Percentiles rank a stretch among this genome's conserved stretches.
Conservation (phyloP, 35 echinoderm and acorn worm species). For the Eucidaris tribuloides region DNA sequence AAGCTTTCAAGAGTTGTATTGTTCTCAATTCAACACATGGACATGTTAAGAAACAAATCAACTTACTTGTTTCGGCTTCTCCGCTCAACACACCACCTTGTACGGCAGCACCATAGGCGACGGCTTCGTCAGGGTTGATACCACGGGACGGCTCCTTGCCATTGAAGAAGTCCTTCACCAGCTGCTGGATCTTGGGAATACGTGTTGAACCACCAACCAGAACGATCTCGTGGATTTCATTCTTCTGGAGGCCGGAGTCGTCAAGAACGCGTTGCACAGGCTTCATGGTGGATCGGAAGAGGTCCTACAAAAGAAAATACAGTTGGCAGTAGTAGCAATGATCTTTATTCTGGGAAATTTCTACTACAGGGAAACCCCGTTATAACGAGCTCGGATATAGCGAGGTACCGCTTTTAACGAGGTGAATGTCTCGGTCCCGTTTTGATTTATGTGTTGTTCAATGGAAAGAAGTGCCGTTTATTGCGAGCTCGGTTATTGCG, state of each 20-base stretch:
- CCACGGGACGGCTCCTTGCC: conserved; percentile 83
- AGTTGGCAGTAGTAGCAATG: too few species aligned
- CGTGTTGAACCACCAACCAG: conserved; percentile 95
- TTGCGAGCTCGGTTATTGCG: too few species aligned
- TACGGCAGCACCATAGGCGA: conserved; percentile 95
- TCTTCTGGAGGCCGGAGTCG: conserved; percentile 76
- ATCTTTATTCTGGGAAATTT: too few species aligned
- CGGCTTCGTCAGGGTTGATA: conserved; percentile 97
- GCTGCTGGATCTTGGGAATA: conserved; percentile 82
- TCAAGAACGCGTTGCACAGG: conserved; percentile 83
- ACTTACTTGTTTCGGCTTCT: conserved; percentile 87
- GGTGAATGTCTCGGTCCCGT: too few species aligned
- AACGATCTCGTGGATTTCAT: conserved; percentile 87
- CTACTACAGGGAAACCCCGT: too few species aligned
- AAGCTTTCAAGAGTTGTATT: too few species aligned
- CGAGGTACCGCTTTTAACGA: too few species aligned
- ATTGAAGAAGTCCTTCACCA: conserved; percentile 79
- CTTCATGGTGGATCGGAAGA: conserved; percentile 89
- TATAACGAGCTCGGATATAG: too few species aligned
- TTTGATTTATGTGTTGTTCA: too few species aligned
- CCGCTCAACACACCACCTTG: conserved; percentile 94
- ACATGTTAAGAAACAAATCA: too few species aligned
- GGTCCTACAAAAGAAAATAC: conserved; percentile 53
- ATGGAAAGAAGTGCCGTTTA: too few species aligned
- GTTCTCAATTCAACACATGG: too few species aligned